Evolutionary conservation across 2,888 invertebrate genomes (phyloP).

Genomic region (Chironomus tentans): DNA sequence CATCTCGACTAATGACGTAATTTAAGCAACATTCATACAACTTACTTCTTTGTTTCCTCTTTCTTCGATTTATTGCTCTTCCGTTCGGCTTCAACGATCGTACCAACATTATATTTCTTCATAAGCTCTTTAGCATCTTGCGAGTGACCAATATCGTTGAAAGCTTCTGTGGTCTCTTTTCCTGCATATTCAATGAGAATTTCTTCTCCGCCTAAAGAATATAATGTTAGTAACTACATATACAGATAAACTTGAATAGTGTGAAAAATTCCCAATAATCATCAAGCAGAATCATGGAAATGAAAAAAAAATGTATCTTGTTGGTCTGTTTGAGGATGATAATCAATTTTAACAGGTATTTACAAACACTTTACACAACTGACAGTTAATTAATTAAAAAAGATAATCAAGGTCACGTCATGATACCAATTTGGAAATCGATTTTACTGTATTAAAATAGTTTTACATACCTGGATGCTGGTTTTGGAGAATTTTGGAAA

Average conservation of each 20-base stretch:
- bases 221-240: not conserved
- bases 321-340: no score
- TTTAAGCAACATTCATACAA: not conserved
- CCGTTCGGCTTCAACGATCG: slow-evolving; percentile 45
- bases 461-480: slow-evolving; percentile 36
- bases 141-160: slow-evolving; percentile 62
- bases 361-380: no score
- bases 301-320: no score
- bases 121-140: slow-evolving; percentile 51
- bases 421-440: not conserved
- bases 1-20: not conserved
- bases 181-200: slow-evolving; percentile 49
- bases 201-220: slow-evolving; percentile 51
- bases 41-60: slow-evolving; percentile 30
- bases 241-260: no score
- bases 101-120: slow-evolving; percentile 60
- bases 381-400: not conserved
- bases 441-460: not conserved
- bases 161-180: slow-evolving; percentile 50
- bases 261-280: no score
- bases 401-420: not conserved
- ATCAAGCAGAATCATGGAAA: no score
- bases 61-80: slow-evolving; percentile 38
- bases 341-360: no score
- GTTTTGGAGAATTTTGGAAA: slow-evolving; percentile 31